Percentiles rank a stretch among this genome's conserved stretches.
Evolutionary conservation across 2,113 vertebrate genomes (phyloP).

Genomic region (Damaliscus lunatus): DNA sequence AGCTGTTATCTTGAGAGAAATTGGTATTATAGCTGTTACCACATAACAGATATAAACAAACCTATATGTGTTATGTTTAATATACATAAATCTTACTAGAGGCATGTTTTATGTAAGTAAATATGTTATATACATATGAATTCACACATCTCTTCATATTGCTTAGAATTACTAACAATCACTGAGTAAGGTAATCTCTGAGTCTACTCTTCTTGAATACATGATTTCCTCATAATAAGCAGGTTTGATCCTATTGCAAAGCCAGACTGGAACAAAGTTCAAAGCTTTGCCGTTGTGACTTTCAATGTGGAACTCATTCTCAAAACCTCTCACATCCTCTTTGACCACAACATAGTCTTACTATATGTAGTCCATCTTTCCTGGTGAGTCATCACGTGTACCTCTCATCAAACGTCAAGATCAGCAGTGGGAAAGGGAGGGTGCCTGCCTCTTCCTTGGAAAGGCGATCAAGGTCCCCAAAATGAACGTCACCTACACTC

Average conservation of each 20-base stretch:
- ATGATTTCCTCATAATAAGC: too few relatives aligned
- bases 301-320: accelerated
- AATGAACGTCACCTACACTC: accelerated
- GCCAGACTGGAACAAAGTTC: too few relatives aligned
- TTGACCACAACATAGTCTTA: not conserved
- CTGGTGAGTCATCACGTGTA: accelerated
- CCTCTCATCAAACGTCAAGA: not conserved
- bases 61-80: not conserved
- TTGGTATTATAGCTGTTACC: not conserved
- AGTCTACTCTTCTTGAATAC: too few relatives aligned
- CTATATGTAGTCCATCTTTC: accelerated
- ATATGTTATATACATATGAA: accelerated
- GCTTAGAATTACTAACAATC: not conserved
- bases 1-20: not conserved
- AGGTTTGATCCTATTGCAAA: not conserved
- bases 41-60: not conserved
- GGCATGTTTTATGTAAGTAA: not conserved
- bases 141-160: not conserved
- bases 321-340: accelerated
- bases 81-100: not conserved
- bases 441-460: not conserved
- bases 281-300: not conserved
- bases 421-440: not conserved
- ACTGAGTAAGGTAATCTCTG: not conserved
- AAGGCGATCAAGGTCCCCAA: not conserved